Conservation (phyloP, 2,888 invertebrate species). For the Chorisops tibialis region DNA sequence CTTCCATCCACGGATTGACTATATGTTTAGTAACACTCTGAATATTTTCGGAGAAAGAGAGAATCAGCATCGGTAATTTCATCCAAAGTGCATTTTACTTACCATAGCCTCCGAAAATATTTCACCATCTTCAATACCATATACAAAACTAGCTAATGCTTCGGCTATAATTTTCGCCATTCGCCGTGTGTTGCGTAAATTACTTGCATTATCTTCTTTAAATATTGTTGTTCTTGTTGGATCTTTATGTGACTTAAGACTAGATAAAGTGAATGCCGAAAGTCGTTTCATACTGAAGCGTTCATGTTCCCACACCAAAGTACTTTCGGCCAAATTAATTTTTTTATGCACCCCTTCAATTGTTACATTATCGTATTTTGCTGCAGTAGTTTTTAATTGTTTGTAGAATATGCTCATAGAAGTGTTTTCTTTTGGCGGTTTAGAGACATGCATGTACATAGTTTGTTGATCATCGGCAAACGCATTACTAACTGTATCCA, state of each 20-base stretch:
- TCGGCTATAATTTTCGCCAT: slow-evolving; percentile 78
- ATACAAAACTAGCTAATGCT: slow-evolving; percentile 77
- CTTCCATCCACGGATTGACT: slow-evolving; percentile 72
- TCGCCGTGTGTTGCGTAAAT: slow-evolving; percentile 40
- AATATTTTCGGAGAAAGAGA: no score
- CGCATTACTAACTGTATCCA: slow-evolving; percentile 73
- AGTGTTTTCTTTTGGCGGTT: slow-evolving; percentile 85
- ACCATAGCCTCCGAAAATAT: slow-evolving; percentile 76
- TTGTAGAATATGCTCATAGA: slow-evolving; percentile 66
- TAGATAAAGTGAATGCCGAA: slow-evolving; percentile 88
- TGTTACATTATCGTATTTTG: slow-evolving; percentile 53
- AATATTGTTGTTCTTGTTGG: slow-evolving; percentile 48
- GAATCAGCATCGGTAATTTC: no score
- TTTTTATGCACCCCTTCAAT: slow-evolving; percentile 85
- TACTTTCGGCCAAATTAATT: slow-evolving; percentile 90
- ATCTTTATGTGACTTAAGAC: slow-evolving; percentile 56
- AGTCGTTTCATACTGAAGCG: slow-evolving; percentile 88
- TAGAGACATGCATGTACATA: slow-evolving; percentile 90
- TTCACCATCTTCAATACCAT: slow-evolving; percentile 64
- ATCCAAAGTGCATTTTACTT: slow-evolving; percentile 46
- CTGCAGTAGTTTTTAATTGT: slow-evolving; percentile 60
- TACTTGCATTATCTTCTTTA: slow-evolving; percentile 40
- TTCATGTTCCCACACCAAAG: slow-evolving; percentile 96
- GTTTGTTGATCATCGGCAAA: slow-evolving; percentile 47
- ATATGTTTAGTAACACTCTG: slow-evolving; percentile 73